Conservation (phyloP, 1,140 invertebrate genomes). For the Stegodyphus mimosarum region DNA sequence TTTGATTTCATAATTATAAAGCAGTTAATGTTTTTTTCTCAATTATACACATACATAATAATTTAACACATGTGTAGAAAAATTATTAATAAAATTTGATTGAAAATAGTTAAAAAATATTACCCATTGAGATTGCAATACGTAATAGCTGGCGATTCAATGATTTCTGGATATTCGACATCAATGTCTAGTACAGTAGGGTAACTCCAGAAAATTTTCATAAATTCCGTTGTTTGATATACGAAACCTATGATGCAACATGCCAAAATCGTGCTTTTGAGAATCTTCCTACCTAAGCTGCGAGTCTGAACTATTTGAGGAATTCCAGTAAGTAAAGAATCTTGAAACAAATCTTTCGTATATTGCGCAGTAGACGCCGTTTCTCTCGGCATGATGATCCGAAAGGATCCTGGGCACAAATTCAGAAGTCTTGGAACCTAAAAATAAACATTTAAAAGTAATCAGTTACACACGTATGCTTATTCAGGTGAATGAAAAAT, state of each 20-base stretch:
- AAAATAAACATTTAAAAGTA: no score
- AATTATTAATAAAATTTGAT: no score
- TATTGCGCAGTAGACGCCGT: neutral
- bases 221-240: constrained; percentile 44
- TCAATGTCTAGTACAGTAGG: constrained; percentile 52
- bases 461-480: no score
- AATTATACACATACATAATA: no score
- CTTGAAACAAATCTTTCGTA: constrained; percentile 19
- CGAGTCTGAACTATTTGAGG: constrained; percentile 22
- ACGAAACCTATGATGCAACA: constrained; percentile 38
- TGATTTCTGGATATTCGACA: constrained; percentile 35
- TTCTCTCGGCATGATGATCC: neutral
- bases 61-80: no score
- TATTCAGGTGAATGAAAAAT: no score
- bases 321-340: constrained; percentile 49
- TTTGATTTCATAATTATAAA: no score
- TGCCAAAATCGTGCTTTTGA: constrained; percentile 31
- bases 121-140: constrained; percentile 53
- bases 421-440: no score
- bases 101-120: neutral
- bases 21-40: no score
- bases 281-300: constrained; percentile 3
- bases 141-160: constrained; percentile 48
- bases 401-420: no score
- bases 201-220: constrained; percentile 49